A percentile compares a stretch with the other conserved stretches of the same genome.
Evolutionary conservation across 2,113 vertebrate genomes (phyloP).

Genomic region (Antechinus stuartii): DNA sequence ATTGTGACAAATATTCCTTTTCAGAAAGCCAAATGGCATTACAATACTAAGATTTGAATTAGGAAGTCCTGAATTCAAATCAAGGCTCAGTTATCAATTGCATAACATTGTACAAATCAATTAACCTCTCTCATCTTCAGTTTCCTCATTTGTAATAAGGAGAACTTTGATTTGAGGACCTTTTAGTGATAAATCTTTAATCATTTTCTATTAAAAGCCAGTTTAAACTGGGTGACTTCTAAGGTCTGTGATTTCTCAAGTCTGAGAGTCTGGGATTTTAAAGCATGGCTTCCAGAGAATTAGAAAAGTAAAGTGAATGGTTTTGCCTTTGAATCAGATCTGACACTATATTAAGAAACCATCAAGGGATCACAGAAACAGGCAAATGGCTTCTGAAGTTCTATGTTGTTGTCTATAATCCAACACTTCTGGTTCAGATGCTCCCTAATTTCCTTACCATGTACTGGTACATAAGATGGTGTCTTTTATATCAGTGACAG

Average conservation of each 20-base stretch:
- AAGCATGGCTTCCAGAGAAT: not conserved
- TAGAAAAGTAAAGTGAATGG: not conserved
- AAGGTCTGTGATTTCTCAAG: not conserved
- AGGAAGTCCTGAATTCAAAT: not conserved
- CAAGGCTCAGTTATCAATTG: not conserved
- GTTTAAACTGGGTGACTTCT: not conserved
- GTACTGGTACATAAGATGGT: conserved; percentile 66
- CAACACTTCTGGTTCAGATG: conserved; percentile 30
- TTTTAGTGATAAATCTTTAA: not conserved
- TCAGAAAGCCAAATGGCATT: not conserved
- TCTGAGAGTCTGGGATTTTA: not conserved
- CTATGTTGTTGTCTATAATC: not conserved
- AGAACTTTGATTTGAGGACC: not conserved
- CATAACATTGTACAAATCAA: not conserved
- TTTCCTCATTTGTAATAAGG: not conserved
- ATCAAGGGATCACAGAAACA: not conserved
- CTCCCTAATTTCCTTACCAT: conserved; percentile 61
- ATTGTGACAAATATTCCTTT: not conserved
- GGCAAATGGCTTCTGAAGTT: not conserved
- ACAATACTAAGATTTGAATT: not conserved
- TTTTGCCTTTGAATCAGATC: not conserved
- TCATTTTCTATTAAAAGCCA: not conserved
- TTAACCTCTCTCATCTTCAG: not conserved
- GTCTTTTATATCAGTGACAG: conserved; percentile 67
- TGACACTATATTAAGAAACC: not conserved